Base-by-base conservation (phyloP, 2,888 invertebrate genomes). In the Agonopterix alstromeriana region DNA sequence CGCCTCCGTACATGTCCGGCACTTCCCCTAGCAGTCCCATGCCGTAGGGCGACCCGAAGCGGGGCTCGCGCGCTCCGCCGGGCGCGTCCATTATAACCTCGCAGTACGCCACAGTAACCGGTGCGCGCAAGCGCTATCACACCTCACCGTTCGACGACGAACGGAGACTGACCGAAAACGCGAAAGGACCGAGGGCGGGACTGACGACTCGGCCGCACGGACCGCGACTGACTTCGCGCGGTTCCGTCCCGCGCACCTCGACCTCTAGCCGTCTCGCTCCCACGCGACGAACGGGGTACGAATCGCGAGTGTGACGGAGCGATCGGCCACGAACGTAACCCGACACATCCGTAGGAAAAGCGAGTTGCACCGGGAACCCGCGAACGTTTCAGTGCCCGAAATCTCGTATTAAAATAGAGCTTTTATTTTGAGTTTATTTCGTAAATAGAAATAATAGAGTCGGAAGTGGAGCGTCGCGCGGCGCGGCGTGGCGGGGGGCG, bases 61-160 rank as follows among this genome's bases (percentile, higher is more conserved):
- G 95, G 93, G 94, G 93, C 91, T 95, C 95, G 90, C 95, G 93
- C 86, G 92, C 92, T 91, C 95, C 94, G 92, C 95, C 94, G 89
- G 95, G 94, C 90, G 93, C 92, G 92, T 95, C 95, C 95, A 95
- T 95, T 85, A 92, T 92, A 85, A 89, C 89, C 86, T 89, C 89
- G 86, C 89, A 89, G 87, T 88, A 89, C 88, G 89, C 89, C 89
- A 89, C 89, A 89, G 89, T 88, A 89, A 82, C 82, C 82, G 82
- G 84, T 87, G 86, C 84, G 87, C 89, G 71, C 77, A 80, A 76
- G 86, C 85, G 82, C 85, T 76, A 65, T 73, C 69, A 82, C 84
- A 84, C 82, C 73, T 80, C 85, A 82, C 85, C 86, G 86, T 82
- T 83, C 86, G 84, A 81, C 80, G 76, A 57, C 82, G 85, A 86